Conservation (phyloP, 2,888 invertebrate genomes). For the Coecobrya sp. region DNA sequence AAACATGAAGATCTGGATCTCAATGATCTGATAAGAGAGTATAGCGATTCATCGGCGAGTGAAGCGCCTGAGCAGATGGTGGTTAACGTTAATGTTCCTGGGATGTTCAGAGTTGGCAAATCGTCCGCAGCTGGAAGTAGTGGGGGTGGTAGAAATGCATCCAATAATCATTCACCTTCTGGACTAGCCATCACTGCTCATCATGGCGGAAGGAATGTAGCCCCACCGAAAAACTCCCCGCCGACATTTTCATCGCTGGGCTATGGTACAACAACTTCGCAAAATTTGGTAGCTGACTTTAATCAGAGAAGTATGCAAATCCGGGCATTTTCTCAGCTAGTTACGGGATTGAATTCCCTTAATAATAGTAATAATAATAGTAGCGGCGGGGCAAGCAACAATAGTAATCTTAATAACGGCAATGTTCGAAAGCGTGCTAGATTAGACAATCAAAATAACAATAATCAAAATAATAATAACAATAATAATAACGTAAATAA, state of each 20-base stretch:
- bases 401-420: constrained; percentile 26
- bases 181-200: not conserved
- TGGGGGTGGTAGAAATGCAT: constrained; percentile 28
- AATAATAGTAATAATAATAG: constrained; percentile 17
- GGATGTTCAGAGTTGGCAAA: constrained; percentile 67
- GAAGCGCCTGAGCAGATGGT: constrained; percentile 78
- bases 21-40: constrained; percentile 74
- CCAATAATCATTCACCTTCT: constrained; percentile 59
- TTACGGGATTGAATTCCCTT: constrained; percentile 12
- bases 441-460: constrained; percentile 73
- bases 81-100: constrained; percentile 75
- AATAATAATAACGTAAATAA: constrained; percentile 46
- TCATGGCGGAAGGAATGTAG: constrained; percentile 20
- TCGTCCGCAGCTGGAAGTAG: constrained; percentile 28
- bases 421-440: constrained; percentile 72
- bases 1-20: constrained; percentile 80
- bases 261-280: constrained; percentile 4
- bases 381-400: constrained; percentile 31
- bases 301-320: constrained; percentile 77
- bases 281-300: constrained; percentile 69
- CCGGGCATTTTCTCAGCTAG: constrained; percentile 71
- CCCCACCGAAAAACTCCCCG: constrained; percentile 69
- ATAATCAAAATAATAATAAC: constrained; percentile 68
- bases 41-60: constrained; percentile 72
- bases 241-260: constrained; percentile 53